phyloP scores from a whole-genome alignment of 1,140 invertebrate species.

The Drosophila obscura region DNA sequence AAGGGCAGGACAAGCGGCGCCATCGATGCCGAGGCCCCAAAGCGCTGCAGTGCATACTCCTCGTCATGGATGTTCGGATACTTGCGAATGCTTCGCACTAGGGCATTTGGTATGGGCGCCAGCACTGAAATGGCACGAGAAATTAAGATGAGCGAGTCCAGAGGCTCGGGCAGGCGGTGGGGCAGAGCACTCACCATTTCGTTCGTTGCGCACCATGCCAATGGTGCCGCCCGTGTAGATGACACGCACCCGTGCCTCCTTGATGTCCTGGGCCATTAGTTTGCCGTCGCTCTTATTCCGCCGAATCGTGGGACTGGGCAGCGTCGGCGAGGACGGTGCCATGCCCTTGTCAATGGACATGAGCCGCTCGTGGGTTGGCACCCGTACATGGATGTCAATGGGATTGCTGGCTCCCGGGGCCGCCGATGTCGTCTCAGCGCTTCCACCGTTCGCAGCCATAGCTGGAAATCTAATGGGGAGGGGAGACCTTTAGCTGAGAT shows the following conservation, averaged over 20 bases:
- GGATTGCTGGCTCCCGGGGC: constrained; percentile 1
- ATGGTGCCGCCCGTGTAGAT: constrained; percentile 95
- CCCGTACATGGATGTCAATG: constrained; percentile 10
- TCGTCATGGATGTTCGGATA: constrained; percentile 91
- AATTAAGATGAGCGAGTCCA: background rate
- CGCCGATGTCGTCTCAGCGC: background rate
- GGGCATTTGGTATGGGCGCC: constrained; percentile 86
- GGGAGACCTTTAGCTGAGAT: too few species aligned
- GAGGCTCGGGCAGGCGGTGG: too few species aligned
- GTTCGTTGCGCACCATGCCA: constrained; percentile 91
- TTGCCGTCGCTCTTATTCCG: constrained; percentile 73
- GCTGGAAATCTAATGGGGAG: background rate
- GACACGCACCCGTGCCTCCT: constrained; percentile 88
- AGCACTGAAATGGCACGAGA: constrained; percentile 84
- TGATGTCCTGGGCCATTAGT: constrained; percentile 59
- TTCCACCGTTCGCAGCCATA: constrained; percentile 34
- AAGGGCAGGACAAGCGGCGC: constrained; percentile 88
- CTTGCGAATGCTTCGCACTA: constrained; percentile 86
- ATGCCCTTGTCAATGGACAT: constrained; percentile 37
- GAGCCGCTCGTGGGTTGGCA: constrained; percentile 13
- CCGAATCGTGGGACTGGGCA: constrained; percentile 57
- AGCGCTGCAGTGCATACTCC: constrained; percentile 86
- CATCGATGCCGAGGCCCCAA: constrained; percentile 84
- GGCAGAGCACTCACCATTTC: constrained; percentile 86
- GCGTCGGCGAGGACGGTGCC: constrained; percentile 53